Evolutionary conservation across 2,797 vertebrate genomes (phyloP).

Genomic region (Nothura maculosa): DNA sequence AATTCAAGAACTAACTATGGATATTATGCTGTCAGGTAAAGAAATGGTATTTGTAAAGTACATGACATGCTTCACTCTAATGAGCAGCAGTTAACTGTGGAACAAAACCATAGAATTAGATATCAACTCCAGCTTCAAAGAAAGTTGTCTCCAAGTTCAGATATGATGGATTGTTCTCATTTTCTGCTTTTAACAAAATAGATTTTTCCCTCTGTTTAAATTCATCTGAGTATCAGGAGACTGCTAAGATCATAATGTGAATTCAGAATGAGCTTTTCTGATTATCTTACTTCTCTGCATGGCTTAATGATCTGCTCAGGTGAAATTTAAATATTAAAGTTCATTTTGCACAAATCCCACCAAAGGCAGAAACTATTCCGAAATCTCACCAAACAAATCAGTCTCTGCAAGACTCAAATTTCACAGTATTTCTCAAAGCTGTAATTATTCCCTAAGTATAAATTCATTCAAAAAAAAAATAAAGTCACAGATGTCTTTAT

Average conservation of each 20-base stretch:
- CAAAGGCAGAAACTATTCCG: not conserved
- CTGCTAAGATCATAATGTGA: not conserved
- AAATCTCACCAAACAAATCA: not conserved
- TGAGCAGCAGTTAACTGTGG: not conserved
- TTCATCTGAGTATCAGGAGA: not conserved
- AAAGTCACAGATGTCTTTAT: not conserved
- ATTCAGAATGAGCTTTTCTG: not conserved
- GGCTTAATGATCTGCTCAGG: not conserved
- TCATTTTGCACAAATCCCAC: not conserved
- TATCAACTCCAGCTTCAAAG: not conserved
- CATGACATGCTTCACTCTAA: not conserved
- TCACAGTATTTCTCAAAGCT: not conserved
- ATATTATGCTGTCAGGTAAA: constrained; percentile 5
- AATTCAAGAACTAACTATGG: not conserved
- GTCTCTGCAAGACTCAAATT: not conserved
- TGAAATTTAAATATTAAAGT: not conserved
- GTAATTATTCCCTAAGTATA: not conserved
- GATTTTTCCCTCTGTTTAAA: not conserved
- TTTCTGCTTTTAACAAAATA: not conserved
- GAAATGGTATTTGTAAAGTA: constrained; percentile 3
- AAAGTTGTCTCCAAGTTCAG: not conserved
- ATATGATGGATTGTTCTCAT: not conserved
- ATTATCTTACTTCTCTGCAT: not conserved
- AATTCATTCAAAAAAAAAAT: not conserved
- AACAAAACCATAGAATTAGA: constrained; percentile 16